A percentile compares a stretch with the other conserved stretches of the same genome.
Evolutionary conservation across 2,888 invertebrate genomes (phyloP).

Genomic region (Matsumyia berberina): DNA sequence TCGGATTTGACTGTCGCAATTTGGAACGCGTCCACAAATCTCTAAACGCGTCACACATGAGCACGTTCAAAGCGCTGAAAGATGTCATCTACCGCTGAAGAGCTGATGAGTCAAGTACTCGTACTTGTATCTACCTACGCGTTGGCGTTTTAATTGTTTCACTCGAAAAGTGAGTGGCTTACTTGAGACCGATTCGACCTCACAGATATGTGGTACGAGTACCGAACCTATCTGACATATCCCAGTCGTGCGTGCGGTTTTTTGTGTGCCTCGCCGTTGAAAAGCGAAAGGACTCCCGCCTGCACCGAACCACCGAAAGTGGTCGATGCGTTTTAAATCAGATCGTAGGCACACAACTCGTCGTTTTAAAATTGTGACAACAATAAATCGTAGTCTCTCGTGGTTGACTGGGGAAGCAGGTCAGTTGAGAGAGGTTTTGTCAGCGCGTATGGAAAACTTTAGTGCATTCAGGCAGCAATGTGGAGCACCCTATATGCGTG

Average conservation of each 20-base stretch:
- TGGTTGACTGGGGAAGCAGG: slow-evolving; percentile 24
- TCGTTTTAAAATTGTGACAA: slow-evolving; percentile 52
- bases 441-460: not conserved
- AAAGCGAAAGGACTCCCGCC: slow-evolving; percentile 64
- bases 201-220: too few species aligned
- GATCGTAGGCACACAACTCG: slow-evolving; percentile 16
- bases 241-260: slow-evolving; percentile 63
- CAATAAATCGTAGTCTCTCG: slow-evolving; percentile 27
- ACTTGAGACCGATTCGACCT: slow-evolving; percentile 26
- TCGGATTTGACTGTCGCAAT: not conserved
- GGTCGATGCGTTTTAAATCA: slow-evolving; percentile 62
- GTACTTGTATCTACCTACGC: slow-evolving; percentile 40
- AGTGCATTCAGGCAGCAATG: not conserved
- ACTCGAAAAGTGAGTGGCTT: slow-evolving; percentile 60
- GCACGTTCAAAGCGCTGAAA: slow-evolving; percentile 13
- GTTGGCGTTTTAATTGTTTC: slow-evolving; percentile 61
- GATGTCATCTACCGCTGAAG: slow-evolving; percentile 36
- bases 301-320: slow-evolving; percentile 36
- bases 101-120: slow-evolving; percentile 60
- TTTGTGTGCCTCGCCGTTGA: slow-evolving; percentile 1
- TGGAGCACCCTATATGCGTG: not conserved
- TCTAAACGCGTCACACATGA: slow-evolving; percentile 33
- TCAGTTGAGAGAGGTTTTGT: not conserved
- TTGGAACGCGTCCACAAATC: slow-evolving; percentile 33
- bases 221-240: slow-evolving; percentile 45